Base-by-base conservation (phyloP, 2,113 vertebrate species). In the Setophaga kirtlandii region DNA sequence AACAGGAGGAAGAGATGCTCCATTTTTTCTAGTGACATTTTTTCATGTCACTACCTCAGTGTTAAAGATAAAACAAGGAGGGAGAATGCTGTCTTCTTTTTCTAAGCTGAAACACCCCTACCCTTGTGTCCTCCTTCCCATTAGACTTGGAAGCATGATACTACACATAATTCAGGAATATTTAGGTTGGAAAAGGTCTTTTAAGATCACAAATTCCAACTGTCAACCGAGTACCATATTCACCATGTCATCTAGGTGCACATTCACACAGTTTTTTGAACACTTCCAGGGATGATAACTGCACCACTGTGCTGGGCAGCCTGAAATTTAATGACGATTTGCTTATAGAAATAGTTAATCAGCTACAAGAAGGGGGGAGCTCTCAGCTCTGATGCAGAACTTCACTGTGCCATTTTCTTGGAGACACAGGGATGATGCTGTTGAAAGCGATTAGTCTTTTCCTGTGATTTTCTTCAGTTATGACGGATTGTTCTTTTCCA, bases 131-230 rank as follows among this genome's bases (percentile, higher is more conserved):
- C 44, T 70, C 12, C 47, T 70, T 50, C 42, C 52, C 15, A 4
- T 20, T 47, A 49, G 52, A 12, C 15, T 39, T 28, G 20, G 37
- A 56, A 56, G 20, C 0, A 0, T 19, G 21, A 44, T 17, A 7
- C 11, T 28, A 4, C 19, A 16, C 11, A 10, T 13, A 12, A 21
- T 50, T 27, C 42, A 64, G 44, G 23, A 59, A 20, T 37, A 20
- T 50, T 47, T 31, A 15, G 6, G 17, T 7, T 65, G 44, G 68
- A 52, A 74, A 73, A 74, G 18, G 8, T 52, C 52, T 52, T 52
- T 15, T 16, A 20, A 53, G 59, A 52, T 58, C 35, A 50, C 8
- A 27, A 28, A 65, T 59, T 37, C 37, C 74, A 24, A 1, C n/a
- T 39, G 16, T 7, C 76, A 50, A 3, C 12, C 0, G 2, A 49